These are phyloP conservation scores for Anseranas semipalmata DNA, from an alignment of 2,113 vertebrate species.

Conservation along the genomic window DNA sequence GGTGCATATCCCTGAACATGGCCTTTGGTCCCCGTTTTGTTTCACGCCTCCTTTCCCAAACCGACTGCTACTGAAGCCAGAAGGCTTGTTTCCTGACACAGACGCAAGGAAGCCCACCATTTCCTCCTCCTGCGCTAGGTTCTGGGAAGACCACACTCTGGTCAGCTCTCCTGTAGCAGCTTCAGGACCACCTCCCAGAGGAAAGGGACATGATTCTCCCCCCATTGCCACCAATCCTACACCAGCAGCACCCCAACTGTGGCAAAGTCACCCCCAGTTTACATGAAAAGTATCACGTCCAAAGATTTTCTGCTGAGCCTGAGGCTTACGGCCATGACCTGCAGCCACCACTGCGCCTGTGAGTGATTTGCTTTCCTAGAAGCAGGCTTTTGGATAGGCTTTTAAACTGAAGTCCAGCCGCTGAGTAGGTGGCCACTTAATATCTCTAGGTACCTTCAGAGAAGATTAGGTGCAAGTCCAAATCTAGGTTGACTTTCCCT, in stretches of 20 bases:
- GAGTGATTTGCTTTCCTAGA: not conserved
- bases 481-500: constrained; percentile 62
- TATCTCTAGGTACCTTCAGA: constrained; percentile 48
- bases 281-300: not conserved
- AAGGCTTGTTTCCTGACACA: not conserved
- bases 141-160: not conserved
- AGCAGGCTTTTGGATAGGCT: not conserved
- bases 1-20: not conserved
- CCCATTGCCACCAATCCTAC: not conserved
- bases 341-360: not conserved
- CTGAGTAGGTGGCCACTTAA: constrained; percentile 61
- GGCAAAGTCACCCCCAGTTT: not conserved
- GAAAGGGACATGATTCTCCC: not conserved
- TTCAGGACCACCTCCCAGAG: not conserved
- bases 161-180: not conserved
- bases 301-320: not conserved
- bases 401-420: constrained; percentile 38
- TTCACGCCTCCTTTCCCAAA: not conserved
- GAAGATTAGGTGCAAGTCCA: constrained; percentile 69
- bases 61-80: not conserved
- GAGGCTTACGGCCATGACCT: not conserved
- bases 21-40: not conserved
- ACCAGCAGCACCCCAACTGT: not conserved
- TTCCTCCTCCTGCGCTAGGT: not conserved
- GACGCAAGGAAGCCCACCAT: not conserved